A percentile compares a stretch with the other conserved stretches of the same genome.
Conservation (phyloP, 2,888 invertebrate species). For the Bellardia pandia region DNA sequence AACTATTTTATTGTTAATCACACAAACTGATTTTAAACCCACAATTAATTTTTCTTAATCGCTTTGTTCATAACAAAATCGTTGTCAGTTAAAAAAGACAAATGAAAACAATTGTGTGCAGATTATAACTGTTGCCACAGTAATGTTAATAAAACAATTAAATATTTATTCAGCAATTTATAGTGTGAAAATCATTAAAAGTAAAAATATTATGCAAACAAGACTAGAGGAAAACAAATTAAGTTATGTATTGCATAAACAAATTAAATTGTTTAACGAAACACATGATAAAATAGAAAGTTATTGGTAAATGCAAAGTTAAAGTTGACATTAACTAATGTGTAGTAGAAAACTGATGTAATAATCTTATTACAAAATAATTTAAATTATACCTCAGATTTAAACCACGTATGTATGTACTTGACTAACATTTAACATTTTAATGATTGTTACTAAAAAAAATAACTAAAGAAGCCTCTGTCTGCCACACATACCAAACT, state of each 20-base stretch:
- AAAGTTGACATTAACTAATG: background rate
- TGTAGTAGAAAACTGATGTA: background rate
- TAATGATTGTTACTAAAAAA: no score
- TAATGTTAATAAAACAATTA: conserved; percentile 1
- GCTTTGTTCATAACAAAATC: background rate
- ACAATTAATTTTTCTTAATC: no score
- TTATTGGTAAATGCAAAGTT: background rate
- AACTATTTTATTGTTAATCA: no score
- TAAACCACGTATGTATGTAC: background rate
- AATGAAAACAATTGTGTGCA: background rate
- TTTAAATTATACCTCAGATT: background rate
- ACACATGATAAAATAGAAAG: conserved; percentile 10
- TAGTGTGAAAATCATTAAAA: conserved; percentile 15
- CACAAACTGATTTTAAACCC: no score
- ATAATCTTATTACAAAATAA: background rate
- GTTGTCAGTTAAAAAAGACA: background rate
- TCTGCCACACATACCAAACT: no score
- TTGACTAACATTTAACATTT: no score
- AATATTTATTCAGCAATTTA: conserved; percentile 25
- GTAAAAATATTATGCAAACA: conserved; percentile 32
- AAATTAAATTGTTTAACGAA: background rate
- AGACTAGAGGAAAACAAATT: background rate
- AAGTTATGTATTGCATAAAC: background rate
- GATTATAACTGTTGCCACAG: background rate
- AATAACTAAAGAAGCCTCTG: no score